These are phyloP conservation scores for Orchestes rusci DNA, from an alignment of 2,888 invertebrate species.

Conservation along the genomic window DNA sequence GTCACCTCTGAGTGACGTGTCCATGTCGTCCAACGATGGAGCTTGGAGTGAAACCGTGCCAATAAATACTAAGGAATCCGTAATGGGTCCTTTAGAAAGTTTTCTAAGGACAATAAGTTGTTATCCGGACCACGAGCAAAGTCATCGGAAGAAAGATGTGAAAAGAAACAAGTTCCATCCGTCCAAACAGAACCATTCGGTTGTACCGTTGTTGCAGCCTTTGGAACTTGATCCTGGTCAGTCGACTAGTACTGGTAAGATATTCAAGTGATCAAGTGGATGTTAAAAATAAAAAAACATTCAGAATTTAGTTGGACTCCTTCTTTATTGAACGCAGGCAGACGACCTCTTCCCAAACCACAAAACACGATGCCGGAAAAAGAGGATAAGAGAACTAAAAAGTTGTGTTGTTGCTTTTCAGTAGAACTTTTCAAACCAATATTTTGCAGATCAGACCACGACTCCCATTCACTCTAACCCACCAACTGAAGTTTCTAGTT, in stretches of 20 bases:
- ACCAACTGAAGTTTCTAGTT: no score
- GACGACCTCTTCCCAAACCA: conserved; percentile 28
- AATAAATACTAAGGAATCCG: conserved; percentile 32
- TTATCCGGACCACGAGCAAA: conserved; percentile 40
- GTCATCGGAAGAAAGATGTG: conserved; percentile 21
- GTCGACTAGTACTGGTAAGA: conserved; percentile 30
- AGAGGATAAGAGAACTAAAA: conserved; percentile 29
- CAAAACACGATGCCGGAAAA: conserved; percentile 38
- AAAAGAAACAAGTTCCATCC: conserved; percentile 18
- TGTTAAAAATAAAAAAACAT: neutral
- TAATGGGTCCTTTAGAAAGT: conserved; percentile 42
- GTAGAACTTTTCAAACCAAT: conserved; percentile 12
- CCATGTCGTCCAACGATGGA: conserved; percentile 6
- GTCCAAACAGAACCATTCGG: conserved; percentile 18
- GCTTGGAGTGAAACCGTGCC: conserved; percentile 37
- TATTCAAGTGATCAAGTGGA: neutral
- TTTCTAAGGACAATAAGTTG: conserved; percentile 41
- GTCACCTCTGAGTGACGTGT: conserved; percentile 19
- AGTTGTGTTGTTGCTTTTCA: conserved; percentile 9
- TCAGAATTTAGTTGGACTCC: conserved; percentile 42
- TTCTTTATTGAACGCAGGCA: conserved; percentile 37
- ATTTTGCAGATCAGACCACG: conserved; percentile 21
- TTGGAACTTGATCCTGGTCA: conserved; percentile 32
- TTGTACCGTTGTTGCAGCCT: conserved; percentile 29
- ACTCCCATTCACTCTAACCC: conserved; percentile 19